phyloP scores from a whole-genome alignment of 2,113 vertebrate genomes.

The Mirza zaza region DNA sequence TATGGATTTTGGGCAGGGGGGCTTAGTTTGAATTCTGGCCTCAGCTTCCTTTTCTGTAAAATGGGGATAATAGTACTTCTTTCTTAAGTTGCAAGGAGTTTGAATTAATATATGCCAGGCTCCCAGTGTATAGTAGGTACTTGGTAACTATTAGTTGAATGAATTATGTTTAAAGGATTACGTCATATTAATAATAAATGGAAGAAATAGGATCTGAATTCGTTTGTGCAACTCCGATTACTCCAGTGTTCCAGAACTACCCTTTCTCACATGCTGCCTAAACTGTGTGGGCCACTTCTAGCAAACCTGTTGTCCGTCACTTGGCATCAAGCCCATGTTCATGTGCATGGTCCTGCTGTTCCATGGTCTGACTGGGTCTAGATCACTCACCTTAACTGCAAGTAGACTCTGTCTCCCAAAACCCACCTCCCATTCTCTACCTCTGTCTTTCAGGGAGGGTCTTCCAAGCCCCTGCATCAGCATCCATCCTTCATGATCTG shows the following conservation, averaged over 20 bases:
- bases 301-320: not conserved
- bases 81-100: not conserved
- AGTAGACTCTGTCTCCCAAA: not conserved
- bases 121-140: not conserved
- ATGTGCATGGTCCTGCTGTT: not conserved
- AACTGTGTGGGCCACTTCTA: not conserved
- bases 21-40: not conserved
- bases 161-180: not conserved
- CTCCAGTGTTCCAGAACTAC: not conserved
- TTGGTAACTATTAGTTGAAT: not conserved
- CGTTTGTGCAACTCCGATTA: not conserved
- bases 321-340: not conserved
- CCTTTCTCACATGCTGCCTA: not conserved
- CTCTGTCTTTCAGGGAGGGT: not conserved
- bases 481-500: fast-evolving
- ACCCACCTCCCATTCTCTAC: not conserved
- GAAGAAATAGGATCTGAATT: not conserved
- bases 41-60: conserved; percentile 33
- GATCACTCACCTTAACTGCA: not conserved
- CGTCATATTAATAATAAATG: not conserved
- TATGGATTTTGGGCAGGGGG: not conserved
- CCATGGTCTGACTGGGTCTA: not conserved
- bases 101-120: not conserved
- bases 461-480: not conserved
- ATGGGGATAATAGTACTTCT: not conserved